Evolutionary conservation across 2,888 invertebrate genomes (phyloP), one percentile per base, ranked within the genome.

Genomic region (Meandrusa payeni): DNA sequence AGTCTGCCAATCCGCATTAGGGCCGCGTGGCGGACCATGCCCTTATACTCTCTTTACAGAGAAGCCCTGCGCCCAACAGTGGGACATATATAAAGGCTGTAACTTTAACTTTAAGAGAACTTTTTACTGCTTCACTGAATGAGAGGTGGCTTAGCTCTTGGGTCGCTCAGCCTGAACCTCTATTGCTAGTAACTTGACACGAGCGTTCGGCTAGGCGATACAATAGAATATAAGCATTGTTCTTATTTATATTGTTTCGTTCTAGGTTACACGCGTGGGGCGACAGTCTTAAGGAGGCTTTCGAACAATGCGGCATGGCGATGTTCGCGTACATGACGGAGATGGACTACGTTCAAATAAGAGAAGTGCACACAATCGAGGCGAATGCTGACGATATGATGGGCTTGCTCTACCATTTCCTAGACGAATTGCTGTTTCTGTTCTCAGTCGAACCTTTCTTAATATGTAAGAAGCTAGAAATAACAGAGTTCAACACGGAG

Each of bases 251-350:
- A 31, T 2, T 10, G 3, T 26, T 24, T 5, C 4, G 5, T 28
- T 77, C 46, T 76, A 96, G 96, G 74, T 81, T 98, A 49, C 97
- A 98, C 73, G 91, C 96, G 40, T 98, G 98, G 98, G 99, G 99
- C 13, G 90, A 93, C 46, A 92, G 90, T 34, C 69, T 98, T 37
- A 88, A 91, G 64, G 98, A 98, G 83, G 93, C 97, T 0, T 98
- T 97, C 77, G 98, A 98, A 71, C 97, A 97, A 82, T 95, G 95
- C 64, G 97, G 95, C 3, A 92, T 96, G 74, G 95, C 97, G 1
- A 98, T 99, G 98, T 99, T 96, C 86, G 97, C 93, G 0, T 99
- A 99, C 75, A 99, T 99, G 96, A 99, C 98, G 1, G 97, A 97
- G 51, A 78, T 97, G 50, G 91, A 93, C 0, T 91, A 91, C 50